A percentile compares a stretch with the other conserved stretches of the same genome.
These are phyloP conservation scores for Bellardia bayeri DNA, from an alignment of 2,888 invertebrate genomes.

Conservation along the genomic window DNA sequence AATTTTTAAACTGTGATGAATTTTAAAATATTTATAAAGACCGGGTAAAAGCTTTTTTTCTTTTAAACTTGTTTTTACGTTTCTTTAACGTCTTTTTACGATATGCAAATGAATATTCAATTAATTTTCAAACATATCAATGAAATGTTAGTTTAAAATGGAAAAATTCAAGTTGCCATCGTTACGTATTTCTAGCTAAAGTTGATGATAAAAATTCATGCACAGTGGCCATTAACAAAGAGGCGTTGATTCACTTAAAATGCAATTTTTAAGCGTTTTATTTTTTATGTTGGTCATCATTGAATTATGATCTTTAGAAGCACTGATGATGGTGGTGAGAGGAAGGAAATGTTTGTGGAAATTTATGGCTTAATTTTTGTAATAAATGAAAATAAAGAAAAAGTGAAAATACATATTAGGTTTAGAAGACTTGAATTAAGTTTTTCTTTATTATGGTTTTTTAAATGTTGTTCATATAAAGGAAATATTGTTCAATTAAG, in stretches of 20 bases:
- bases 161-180: constrained; percentile 54
- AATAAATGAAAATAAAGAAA: neutral
- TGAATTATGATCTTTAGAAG: constrained; percentile 64
- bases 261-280: constrained; percentile 60
- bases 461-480: neutral
- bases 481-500: constrained; percentile 51
- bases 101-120: constrained; percentile 73
- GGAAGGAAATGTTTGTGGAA: constrained; percentile 55
- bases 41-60: constrained; percentile 18
- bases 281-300: constrained; percentile 40
- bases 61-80: constrained; percentile 32
- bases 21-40: constrained; percentile 50
- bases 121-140: constrained; percentile 70
- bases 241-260: constrained; percentile 74
- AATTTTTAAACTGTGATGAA: constrained; percentile 44
- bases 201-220: constrained; percentile 52
- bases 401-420: neutral
- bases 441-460: neutral
- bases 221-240: constrained; percentile 51
- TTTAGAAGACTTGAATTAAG: neutral
- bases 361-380: constrained; percentile 65
- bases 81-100: neutral
- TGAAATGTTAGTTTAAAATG: constrained; percentile 58
- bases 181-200: constrained; percentile 27
- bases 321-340: constrained; percentile 24